Conservation (phyloP, 2,888 invertebrate species). For the Hirtodrosophila confusa region DNA sequence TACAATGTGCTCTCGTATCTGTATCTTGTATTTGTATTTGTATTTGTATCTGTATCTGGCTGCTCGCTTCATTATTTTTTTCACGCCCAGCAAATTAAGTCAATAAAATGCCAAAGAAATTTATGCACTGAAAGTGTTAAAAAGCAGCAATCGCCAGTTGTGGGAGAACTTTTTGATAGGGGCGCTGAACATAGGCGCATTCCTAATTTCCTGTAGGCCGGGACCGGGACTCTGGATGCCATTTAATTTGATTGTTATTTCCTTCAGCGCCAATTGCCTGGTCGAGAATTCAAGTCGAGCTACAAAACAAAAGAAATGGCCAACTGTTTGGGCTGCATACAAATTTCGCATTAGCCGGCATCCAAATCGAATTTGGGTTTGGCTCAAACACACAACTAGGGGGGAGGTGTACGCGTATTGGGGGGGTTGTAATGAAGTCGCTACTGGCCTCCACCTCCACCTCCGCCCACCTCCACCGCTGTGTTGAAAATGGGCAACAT, state of each 20-base stretch:
- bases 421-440: constrained; percentile 45
- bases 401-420: not conserved
- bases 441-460: constrained; percentile 5
- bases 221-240: constrained; percentile 39
- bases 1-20: not conserved
- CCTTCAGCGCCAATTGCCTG: constrained; percentile 55
- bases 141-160: constrained; percentile 47
- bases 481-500: constrained; percentile 61
- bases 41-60: constrained; percentile 16
- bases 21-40: not conserved
- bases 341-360: constrained; percentile 71
- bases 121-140: constrained; percentile 68
- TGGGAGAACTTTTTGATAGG: not conserved
- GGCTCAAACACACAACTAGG: too few relatives aligned
- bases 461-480: not conserved
- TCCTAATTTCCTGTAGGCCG: constrained; percentile 67
- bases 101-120: constrained; percentile 68
- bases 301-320: constrained; percentile 72
- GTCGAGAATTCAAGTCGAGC: constrained; percentile 23
- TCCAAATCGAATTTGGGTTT: constrained; percentile 53
- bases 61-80: constrained; percentile 61
- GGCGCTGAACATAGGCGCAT: constrained; percentile 43
- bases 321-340: constrained; percentile 70
- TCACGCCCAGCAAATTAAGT: constrained; percentile 73
- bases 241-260: constrained; percentile 77